phyloP scores from a whole-genome alignment of 2,888 invertebrate species.

The Drosophila ustulata region DNA sequence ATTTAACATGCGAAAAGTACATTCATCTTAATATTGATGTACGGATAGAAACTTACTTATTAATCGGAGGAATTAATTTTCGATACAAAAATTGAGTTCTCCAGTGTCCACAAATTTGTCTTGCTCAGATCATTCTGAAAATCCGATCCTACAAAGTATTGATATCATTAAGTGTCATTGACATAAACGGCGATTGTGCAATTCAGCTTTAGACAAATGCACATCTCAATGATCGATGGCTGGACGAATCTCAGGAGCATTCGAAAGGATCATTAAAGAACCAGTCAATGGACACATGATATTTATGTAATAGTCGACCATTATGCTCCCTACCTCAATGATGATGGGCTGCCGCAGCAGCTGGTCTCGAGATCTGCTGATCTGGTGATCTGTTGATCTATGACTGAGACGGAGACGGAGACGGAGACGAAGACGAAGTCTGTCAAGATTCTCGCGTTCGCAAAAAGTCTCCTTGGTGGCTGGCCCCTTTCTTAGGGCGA shows the following conservation, averaged over 20 bases:
- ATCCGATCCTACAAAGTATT: not conserved
- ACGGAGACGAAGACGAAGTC: not conserved
- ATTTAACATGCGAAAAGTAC: too few relatives aligned
- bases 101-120: too few relatives aligned
- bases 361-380: slow-evolving; percentile 7
- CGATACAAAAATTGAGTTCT: too few relatives aligned
- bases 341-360: slow-evolving; percentile 13
- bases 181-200: not conserved
- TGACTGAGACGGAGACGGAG: slow-evolving; percentile 8
- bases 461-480: slow-evolving; percentile 1
- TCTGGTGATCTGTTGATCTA: slow-evolving; percentile 5
- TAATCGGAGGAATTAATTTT: too few relatives aligned
- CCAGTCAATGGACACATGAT: slow-evolving; percentile 14
- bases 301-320: slow-evolving; percentile 13
- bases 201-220: not conserved
- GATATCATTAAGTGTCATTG: slow-evolving; percentile 3
- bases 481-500: slow-evolving; percentile 23
- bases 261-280: slow-evolving; percentile 7
- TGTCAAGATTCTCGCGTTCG: slow-evolving; percentile 20
- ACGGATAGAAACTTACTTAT: too few relatives aligned
- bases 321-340: slow-evolving; percentile 4
- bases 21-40: too few relatives aligned
- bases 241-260: slow-evolving; percentile 6
- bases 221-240: slow-evolving; percentile 11
- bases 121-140: too few relatives aligned